Percentiles rank a stretch among this genome's conserved stretches.
Evolutionary conservation across 2,797 vertebrate genomes (phyloP).

Genomic region (Salarias fasciatus): DNA sequence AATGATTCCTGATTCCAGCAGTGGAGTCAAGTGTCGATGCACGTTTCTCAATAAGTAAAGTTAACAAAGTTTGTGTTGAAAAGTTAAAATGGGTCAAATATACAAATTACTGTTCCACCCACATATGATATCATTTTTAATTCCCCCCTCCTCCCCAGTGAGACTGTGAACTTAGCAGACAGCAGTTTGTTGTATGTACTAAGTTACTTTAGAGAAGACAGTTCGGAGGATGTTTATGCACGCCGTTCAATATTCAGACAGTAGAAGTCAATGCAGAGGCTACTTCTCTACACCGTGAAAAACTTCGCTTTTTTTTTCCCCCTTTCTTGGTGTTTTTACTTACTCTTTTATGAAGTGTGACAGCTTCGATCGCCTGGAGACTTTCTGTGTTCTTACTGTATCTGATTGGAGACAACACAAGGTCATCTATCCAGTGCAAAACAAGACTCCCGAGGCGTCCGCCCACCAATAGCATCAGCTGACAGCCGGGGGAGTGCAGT

Average conservation of each 20-base stretch:
- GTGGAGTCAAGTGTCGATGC: not conserved
- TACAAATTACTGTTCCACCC: conserved; percentile 47
- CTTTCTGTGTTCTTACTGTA: conserved; percentile 46
- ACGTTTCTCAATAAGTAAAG: conserved; percentile 6
- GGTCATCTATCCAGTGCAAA: conserved; percentile 52
- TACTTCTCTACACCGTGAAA: conserved; percentile 22
- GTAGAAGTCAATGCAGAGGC: conserved; percentile 43
- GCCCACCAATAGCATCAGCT: conserved; percentile 57
- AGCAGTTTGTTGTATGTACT: conserved; percentile 8
- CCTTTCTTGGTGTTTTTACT: conserved; percentile 43
- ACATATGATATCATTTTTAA: conserved; percentile 37
- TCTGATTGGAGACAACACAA: conserved; percentile 59
- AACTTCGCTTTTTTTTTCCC: conserved; percentile 21
- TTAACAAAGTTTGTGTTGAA: conserved; percentile 22
- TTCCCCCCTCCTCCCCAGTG: not conserved
- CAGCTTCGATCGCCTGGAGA: conserved; percentile 60
- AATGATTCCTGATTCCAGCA: not conserved
- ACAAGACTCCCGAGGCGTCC: conserved; percentile 54
- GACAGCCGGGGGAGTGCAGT: conserved; percentile 48
- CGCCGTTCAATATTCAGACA: conserved; percentile 24
- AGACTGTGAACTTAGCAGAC: conserved; percentile 23
- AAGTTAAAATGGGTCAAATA: conserved; percentile 42
- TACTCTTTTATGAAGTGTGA: conserved; percentile 59
- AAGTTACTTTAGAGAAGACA: conserved; percentile 22
- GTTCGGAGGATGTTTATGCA: conserved; percentile 43